Evolutionary conservation across 1,140 invertebrate genomes (phyloP), one percentile per base, ranked within the genome.

Genomic region (Sitodiplosis mosellana): DNA sequence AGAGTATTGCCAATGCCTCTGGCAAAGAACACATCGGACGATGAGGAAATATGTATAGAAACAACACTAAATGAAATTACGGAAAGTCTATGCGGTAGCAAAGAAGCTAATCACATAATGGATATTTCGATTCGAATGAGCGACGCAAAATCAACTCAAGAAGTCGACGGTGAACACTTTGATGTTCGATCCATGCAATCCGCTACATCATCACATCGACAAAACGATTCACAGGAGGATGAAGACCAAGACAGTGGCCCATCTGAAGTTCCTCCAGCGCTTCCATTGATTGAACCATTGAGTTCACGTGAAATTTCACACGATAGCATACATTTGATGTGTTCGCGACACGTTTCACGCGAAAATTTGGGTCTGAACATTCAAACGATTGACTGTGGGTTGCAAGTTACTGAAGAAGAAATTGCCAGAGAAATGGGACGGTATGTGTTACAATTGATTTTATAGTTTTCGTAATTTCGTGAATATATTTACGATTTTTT

Each of bases 371-470:
- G 72, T 52, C 74, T 74, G 54, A 21, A 10, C 6, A 71, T 54
- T 55, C 56, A 43, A 55, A 59, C 53, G 73, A 69, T 49, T 69
- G 84, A 88, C 58, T 80, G 74, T 49, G 86, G 83, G 54, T 65
- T 88, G 20, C 86, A 90, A 69, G 87, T 90, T 1, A 91, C 86
- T 1, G 87, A 91, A 68, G 87, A 90, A 66, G 87, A 92, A 58
- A 90, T 91, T 41, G 85, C 84, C 1, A 72, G 81, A 47, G 87
- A 83, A 56, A 87, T 89, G 81, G 79, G 82, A 65, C 77, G 82
- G 69, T 76, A 75, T 36, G 58, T 83, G 12, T 42, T 19, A 15
- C 19, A 19, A 5, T 19, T 18, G 19, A 5, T 38, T 38, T n/a
- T n/a, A 14, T 17, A 14, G 14, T 34, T 7, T 27, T 27, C 27